phyloP scores from a whole-genome alignment of 2,113 vertebrate species.

The Atherinomorus stipes region DNA sequence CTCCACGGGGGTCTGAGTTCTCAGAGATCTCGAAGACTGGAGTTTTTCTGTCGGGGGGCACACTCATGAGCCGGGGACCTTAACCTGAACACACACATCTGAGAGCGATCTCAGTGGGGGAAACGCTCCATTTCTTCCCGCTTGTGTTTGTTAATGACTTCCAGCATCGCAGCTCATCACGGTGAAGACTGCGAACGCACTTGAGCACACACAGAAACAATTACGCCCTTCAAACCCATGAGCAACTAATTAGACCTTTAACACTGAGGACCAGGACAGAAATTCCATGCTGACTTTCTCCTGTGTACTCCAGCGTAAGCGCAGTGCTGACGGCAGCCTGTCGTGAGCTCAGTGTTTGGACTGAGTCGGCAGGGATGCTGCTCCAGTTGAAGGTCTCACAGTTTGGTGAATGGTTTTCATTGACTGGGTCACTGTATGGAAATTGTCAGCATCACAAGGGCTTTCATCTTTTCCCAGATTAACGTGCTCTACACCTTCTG shows the following conservation, averaged over 20 bases:
- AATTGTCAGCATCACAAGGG: slow-evolving; percentile 45
- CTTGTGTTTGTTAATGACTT: slow-evolving; percentile 82
- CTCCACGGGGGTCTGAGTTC: slow-evolving; percentile 41
- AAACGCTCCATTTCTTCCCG: slow-evolving; percentile 79
- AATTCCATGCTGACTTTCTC: slow-evolving; percentile 67
- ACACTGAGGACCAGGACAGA: slow-evolving; percentile 63
- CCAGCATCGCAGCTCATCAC: slow-evolving; percentile 78
- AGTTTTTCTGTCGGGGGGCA: slow-evolving; percentile 32
- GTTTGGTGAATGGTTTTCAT: slow-evolving; percentile 59
- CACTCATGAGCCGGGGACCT: slow-evolving; percentile 37
- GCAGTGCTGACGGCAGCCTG: slow-evolving; percentile 48
- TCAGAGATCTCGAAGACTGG: slow-evolving; percentile 22
- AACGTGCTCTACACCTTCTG: slow-evolving; percentile 58
- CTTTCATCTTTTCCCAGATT: slow-evolving; percentile 65
- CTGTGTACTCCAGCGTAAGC: slow-evolving; percentile 61
- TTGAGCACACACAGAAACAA: slow-evolving; percentile 78
- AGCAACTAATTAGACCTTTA: slow-evolving; percentile 81
- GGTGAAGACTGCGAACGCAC: slow-evolving; percentile 48
- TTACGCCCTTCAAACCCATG: slow-evolving; percentile 77
- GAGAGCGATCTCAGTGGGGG: slow-evolving; percentile 78
- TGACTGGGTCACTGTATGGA: slow-evolving; percentile 51
- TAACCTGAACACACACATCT: slow-evolving; percentile 75
- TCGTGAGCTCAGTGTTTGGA: slow-evolving; percentile 53
- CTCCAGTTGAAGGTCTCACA: slow-evolving; percentile 56
- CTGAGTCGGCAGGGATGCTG: slow-evolving; percentile 38